phyloP scores from a whole-genome alignment of 2,113 vertebrate genomes.

The Aptenodytes forsteri region DNA sequence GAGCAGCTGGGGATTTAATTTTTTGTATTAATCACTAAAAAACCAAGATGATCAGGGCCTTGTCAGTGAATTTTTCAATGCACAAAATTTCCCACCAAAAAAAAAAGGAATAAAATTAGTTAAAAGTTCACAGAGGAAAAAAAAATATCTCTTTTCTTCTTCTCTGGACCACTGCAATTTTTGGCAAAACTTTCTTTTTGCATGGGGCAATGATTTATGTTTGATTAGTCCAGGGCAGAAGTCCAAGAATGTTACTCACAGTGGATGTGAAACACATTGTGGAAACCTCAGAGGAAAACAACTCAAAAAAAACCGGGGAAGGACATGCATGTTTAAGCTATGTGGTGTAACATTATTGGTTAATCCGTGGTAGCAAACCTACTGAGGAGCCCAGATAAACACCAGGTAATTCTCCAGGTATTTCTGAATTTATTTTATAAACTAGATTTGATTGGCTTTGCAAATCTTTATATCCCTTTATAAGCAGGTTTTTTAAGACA shows the following conservation, averaged over 20 bases:
- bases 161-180: background rate
- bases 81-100: background rate
- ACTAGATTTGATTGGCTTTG: background rate
- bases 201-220: background rate
- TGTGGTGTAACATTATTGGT: background rate
- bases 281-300: background rate
- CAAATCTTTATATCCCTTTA: background rate
- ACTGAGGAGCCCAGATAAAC: background rate
- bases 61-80: background rate
- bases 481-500: background rate
- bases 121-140: background rate
- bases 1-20: background rate
- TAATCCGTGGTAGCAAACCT: background rate
- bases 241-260: constrained; percentile 17
- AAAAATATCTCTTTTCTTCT: background rate
- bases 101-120: background rate
- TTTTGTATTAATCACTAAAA: background rate
- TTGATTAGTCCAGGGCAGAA: constrained; percentile 34
- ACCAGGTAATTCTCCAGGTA: background rate
- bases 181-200: constrained; percentile 19
- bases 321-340: background rate
- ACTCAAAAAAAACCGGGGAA: background rate
- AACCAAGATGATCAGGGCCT: background rate
- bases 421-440: background rate
- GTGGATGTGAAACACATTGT: constrained; percentile 17